A percentile compares a stretch with the other conserved stretches of the same genome.
phyloP scores from a whole-genome alignment of 2,888 invertebrate genomes.

The Sphaeridia pumilis region DNA sequence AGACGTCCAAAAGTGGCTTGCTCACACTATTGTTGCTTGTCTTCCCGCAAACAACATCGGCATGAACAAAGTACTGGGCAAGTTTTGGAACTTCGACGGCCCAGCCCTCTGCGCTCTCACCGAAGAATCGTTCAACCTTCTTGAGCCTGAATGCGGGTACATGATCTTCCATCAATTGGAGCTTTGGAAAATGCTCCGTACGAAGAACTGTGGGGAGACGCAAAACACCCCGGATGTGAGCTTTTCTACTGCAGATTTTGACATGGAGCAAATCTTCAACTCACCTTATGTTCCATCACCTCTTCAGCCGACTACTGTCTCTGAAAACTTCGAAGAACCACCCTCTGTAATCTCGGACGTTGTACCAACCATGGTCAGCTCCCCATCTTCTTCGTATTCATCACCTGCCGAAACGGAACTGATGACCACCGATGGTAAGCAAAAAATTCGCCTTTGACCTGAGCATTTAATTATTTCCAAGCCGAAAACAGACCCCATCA shows the following conservation, averaged over 20 bases:
- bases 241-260: slow-evolving; percentile 7
- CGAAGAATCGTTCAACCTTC: slow-evolving; percentile 72
- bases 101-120: slow-evolving; percentile 59
- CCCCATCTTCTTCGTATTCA: slow-evolving; percentile 11
- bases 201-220: slow-evolving; percentile 42
- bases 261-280: slow-evolving; percentile 17
- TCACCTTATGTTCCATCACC: slow-evolving; percentile 1
- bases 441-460: no score
- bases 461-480: no score
- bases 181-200: slow-evolving; percentile 30
- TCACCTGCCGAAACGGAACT: slow-evolving; percentile 15
- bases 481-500: no score
- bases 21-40: slow-evolving; percentile 52
- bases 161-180: slow-evolving; percentile 31
- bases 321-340: not conserved
- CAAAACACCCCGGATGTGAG: slow-evolving; percentile 12
- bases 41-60: slow-evolving; percentile 7
- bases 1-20: slow-evolving; percentile 79
- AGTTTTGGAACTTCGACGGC: slow-evolving; percentile 66
- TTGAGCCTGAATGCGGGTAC: slow-evolving; percentile 48
- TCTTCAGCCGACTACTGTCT: not conserved
- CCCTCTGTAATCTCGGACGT: not conserved
- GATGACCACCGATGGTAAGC: slow-evolving; percentile 21
- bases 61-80: slow-evolving; percentile 42
- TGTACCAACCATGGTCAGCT: not conserved